Conservation (phyloP, 2,113 vertebrate genomes). For the Leptodactylus fuscus region DNA sequence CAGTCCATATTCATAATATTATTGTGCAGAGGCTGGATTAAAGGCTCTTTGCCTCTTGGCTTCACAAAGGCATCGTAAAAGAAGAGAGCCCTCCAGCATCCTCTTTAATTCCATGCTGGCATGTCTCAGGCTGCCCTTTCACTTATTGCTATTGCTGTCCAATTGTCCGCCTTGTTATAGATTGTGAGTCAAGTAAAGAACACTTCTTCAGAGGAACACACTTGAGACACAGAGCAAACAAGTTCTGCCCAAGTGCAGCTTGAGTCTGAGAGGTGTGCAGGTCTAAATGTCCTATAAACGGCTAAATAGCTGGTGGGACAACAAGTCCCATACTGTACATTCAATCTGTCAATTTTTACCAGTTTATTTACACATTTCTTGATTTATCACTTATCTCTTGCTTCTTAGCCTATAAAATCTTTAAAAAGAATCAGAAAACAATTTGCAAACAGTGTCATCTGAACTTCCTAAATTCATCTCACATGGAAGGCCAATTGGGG, state of each 20-base stretch:
- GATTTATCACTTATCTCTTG: neutral
- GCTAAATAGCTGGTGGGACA: slow-evolving; percentile 2
- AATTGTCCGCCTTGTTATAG: slow-evolving; percentile 57
- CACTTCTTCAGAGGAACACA: slow-evolving; percentile 54
- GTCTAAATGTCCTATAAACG: neutral
- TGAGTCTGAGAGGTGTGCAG: slow-evolving; percentile 22
- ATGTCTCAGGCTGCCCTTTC: slow-evolving; percentile 55
- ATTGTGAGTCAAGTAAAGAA: slow-evolving; percentile 57
- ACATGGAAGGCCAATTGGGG: too few relatives aligned
- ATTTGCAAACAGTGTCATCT: too few relatives aligned
- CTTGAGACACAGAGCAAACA: slow-evolving; percentile 52
- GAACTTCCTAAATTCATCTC: too few relatives aligned
- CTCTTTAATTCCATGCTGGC: slow-evolving; percentile 59
- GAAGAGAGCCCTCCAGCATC: slow-evolving; percentile 55
- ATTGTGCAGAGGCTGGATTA: slow-evolving; percentile 80
- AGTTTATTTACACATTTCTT: neutral
- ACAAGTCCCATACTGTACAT: neutral
- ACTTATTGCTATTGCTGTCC: slow-evolving; percentile 57
- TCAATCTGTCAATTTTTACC: neutral
- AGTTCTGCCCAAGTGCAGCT: slow-evolving; percentile 24
- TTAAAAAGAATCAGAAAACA: too few relatives aligned
- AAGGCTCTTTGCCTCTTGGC: slow-evolving; percentile 60
- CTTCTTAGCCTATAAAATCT: neutral
- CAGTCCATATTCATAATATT: slow-evolving; percentile 85
- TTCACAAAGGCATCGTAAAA: slow-evolving; percentile 39